Evolutionary conservation across 1,140 invertebrate genomes (phyloP), one percentile per base, ranked within the genome.

Genomic region (Ceratina calcarata): DNA sequence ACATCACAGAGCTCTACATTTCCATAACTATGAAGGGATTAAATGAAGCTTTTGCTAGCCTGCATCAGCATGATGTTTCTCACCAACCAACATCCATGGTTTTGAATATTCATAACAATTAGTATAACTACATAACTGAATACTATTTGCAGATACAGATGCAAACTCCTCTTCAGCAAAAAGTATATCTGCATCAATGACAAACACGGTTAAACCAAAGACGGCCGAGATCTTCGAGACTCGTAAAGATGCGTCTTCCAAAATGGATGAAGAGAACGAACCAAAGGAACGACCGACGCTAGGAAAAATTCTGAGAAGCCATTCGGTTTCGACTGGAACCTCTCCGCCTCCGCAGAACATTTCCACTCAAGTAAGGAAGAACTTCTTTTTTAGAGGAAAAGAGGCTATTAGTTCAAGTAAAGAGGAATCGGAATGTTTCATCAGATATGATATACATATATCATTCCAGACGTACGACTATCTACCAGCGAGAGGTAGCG

Each of bases 311-410:
- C 22, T 27, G 3, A 81, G 76, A 45, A 78, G 61, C 55, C 81
- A 78, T 37, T 78, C 88, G 3, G 84, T 91, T 22, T 91, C 91
- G n/a, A 91, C 90, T 7, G 96, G 96, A 77, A 97, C 97, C 24
- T 97, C 97, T 22, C 97, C 97, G 68, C 96, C 96, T 55, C 97
- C 97, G 10, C 97, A 97, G 92, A 96, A 94, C 90, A 97, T 97
- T 86, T 96, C 97, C 37, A 97, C 97, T 37, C 97, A 97, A 94
- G 97, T 97, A 94, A 93, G 88, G 22, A 16, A 22, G 18, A 18
- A 61, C 37, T 58, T 58, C 32, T 71, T 45, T 4, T 37, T 12
- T 10, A 45, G 32, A 45, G 6, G 3, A 45, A 58, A 58, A 37
- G 10, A 24, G 32, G 3, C 13, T 32, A 32, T n/a, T 24, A 12